These are phyloP conservation scores for Sinella curviseta DNA, from an alignment of 1,140 invertebrate genomes.

Conservation along the genomic window DNA sequence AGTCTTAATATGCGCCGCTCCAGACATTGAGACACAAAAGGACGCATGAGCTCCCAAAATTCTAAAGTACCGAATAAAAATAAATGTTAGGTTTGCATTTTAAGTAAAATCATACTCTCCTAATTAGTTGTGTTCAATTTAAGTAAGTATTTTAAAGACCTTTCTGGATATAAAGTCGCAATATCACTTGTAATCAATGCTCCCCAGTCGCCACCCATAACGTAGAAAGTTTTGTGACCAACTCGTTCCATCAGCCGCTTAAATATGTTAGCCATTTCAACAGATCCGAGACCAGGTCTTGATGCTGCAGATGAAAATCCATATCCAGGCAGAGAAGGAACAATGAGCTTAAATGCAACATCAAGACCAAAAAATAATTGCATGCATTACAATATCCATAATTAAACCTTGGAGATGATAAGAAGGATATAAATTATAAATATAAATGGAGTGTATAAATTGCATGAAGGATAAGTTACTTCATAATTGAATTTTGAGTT, in stretches of 20 bases:
- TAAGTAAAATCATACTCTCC: neutral
- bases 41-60: neutral
- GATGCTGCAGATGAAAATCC: conserved; percentile 74
- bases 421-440: conserved; percentile 58
- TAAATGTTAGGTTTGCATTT: no score
- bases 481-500: conserved; percentile 71
- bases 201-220: no score
- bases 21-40: neutral
- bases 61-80: conserved; percentile 15
- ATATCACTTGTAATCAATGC: conserved; percentile 58
- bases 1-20: neutral
- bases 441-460: conserved; percentile 62
- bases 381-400: no score
- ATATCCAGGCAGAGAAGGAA: conserved; percentile 80
- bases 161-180: conserved; percentile 22
- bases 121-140: neutral
- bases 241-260: conserved; percentile 81
- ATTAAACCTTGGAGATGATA: no score
- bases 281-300: conserved; percentile 64
- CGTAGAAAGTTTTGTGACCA: conserved; percentile 71
- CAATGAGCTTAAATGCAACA: conserved; percentile 64
- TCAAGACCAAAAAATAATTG: no score
- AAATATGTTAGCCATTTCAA: conserved; percentile 70
- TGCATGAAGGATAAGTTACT: conserved; percentile 43
- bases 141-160: conserved; percentile 49